These are phyloP conservation scores for Heliopora coerulea DNA, from an alignment of 92 coral and sea anemone species.

Conservation along the genomic window DNA sequence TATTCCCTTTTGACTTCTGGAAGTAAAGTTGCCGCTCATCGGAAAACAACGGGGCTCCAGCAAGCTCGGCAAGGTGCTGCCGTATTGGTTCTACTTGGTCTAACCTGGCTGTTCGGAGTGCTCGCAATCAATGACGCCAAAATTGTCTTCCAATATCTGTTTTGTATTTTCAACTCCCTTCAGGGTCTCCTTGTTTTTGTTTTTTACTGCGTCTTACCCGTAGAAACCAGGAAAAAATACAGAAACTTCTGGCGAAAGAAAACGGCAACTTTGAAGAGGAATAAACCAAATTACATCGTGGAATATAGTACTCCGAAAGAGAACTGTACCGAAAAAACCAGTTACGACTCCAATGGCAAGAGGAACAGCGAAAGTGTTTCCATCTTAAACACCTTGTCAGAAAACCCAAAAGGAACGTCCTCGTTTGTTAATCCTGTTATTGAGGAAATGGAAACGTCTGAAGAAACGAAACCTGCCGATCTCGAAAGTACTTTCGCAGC, in stretches of 20 bases:
- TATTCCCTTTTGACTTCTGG: conserved; percentile 35
- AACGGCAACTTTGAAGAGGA: no score
- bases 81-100: conserved; percentile 48
- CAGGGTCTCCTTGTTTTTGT: conserved; percentile 54
- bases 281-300: no score
- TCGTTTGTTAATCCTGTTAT: no score
- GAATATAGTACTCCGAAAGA: no score
- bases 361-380: no score
- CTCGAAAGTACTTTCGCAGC: no score
- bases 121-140: conserved; percentile 48
- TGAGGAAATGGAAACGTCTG: no score
- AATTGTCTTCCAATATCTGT: conserved; percentile 49
- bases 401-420: no score
- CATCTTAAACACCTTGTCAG: no score
- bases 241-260: not conserved
- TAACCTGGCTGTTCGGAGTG: conserved; percentile 55
- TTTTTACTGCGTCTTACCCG: conserved; percentile 38
- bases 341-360: no score
- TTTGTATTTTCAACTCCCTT: conserved; percentile 57
- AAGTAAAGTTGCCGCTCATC: conserved; percentile 41
- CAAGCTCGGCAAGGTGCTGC: conserved; percentile 48
- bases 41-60: conserved; percentile 39
- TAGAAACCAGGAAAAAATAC: conserved; percentile 16
- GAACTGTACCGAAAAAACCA: no score
- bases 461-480: no score